phyloP scores from a whole-genome alignment of 37 sponge, comb jelly and placozoan genomes.

The Theonella swinhoei region DNA sequence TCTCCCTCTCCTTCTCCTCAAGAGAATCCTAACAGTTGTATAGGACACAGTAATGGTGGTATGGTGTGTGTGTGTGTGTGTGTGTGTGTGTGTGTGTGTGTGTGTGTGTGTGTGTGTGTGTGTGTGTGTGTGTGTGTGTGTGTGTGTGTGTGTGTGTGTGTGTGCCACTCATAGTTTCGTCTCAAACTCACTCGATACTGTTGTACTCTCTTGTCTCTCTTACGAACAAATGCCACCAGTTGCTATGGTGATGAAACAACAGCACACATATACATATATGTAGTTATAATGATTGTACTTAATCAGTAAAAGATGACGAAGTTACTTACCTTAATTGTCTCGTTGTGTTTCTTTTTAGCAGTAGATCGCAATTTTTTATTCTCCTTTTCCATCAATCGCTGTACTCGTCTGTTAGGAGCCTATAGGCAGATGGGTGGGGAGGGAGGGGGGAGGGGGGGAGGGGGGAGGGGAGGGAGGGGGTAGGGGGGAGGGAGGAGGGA shows the following conservation, averaged over 20 bases:
- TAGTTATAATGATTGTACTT: no score
- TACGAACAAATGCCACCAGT: conserved; percentile 74
- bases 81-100: conserved; percentile 31
- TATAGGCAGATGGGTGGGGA: conserved; percentile 17
- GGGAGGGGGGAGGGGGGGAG: conserved; percentile 1
- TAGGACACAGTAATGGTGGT: no score
- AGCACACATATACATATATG: conserved; percentile 20
- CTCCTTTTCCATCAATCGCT: conserved; percentile 92
- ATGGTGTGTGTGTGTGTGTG: no score
- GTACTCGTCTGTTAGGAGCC: conserved; percentile 85
- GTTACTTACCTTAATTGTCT: conserved; percentile 66
- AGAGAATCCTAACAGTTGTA: conserved; percentile 23
- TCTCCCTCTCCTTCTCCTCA: conserved; percentile 68
- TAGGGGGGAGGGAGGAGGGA: no score
- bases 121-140: conserved; percentile 50
- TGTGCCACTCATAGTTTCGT: not conserved
- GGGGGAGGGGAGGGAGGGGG: no score
- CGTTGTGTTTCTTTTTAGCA: conserved; percentile 88
- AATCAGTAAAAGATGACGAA: no score
- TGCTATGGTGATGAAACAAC: conserved; percentile 17
- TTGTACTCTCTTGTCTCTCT: conserved; percentile 71
- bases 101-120: conserved; percentile 21
- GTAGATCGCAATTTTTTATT: conserved; percentile 93
- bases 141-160: conserved; percentile 43
- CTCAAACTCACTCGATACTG: conserved; percentile 42